Base-by-base conservation (phyloP, 1,140 invertebrate genomes). In the Drosophila takahashii region DNA sequence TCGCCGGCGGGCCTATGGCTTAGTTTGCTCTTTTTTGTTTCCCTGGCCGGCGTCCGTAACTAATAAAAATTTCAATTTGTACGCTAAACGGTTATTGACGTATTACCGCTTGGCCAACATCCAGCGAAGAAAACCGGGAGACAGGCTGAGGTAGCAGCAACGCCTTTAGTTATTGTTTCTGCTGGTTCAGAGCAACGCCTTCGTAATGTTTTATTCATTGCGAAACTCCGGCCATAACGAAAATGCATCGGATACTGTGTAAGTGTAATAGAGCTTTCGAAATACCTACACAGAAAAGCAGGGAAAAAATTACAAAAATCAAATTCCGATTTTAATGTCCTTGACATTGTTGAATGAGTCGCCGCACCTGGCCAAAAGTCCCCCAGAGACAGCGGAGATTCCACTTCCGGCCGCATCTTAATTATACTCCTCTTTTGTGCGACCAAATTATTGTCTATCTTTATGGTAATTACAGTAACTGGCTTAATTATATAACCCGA, bases 51-150 rank as follows among this genome's bases (percentile, higher is more conserved):
- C 64, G 81, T 71, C 84, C 84, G 84, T 87, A 83, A 89, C 84
- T 87, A 89, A 87, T 87, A 87, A 87, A 87, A 87, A 87, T 87
- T 87, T 87, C 84, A 87, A 87, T 87, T 87, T 87, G 84, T 87
- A 87, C 84, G 84, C 84, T 87, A 87, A 87, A 87, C 84, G 84
- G 84, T 87, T 87, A 87, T 87, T 87, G 84, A 87, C 84, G 84
- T 87, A 87, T 87, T 87, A 87, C 84, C 80, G 84, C 84, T 87
- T 79, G 59, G 71, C 65, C 66, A 36, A 58, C 44, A 18, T 42
- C 39, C 53, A 62, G 64, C 60, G 53, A 54, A 32, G 37, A 48
- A 58, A 51, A 44, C 41, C 15, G 54, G 59, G 47, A 69, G 66
- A 61, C 61, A 62, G 58, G 41, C 58, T n/a, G 58, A 29, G 76